Conservation (phyloP, 2,888 invertebrate species). For the Amphimallon solstitiale region DNA sequence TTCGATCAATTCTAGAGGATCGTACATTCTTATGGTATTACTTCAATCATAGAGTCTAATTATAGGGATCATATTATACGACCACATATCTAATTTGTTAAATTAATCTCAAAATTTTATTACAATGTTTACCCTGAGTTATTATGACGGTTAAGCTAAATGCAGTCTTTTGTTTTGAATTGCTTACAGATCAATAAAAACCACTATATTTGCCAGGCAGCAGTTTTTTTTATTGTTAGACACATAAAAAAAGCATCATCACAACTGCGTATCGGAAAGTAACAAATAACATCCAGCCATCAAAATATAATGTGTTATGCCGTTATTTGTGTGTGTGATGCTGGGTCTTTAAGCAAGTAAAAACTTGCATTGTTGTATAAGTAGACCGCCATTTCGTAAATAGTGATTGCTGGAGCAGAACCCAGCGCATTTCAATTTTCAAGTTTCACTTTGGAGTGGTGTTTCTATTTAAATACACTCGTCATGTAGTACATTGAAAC, state of each 20-base stretch:
- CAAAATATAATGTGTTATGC: constrained; percentile 22
- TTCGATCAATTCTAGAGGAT: too few relatives aligned
- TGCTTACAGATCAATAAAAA: constrained; percentile 15
- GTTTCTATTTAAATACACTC: too few relatives aligned
- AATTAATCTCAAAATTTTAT: too few relatives aligned
- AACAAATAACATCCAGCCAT: constrained; percentile 1
- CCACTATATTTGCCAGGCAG: not conserved
- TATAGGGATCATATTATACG: too few relatives aligned
- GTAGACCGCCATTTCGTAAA: not conserved
- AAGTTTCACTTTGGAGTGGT: too few relatives aligned
- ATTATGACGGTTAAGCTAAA: too few relatives aligned
- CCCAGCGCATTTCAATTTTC: too few relatives aligned
- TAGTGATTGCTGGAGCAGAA: not conserved
- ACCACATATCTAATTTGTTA: too few relatives aligned
- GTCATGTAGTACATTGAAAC: too few relatives aligned
- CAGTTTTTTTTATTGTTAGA: constrained; percentile 21
- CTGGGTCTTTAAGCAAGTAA: not conserved
- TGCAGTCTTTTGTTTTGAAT: not conserved
- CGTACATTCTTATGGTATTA: too few relatives aligned
- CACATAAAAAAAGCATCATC: constrained; percentile 21
- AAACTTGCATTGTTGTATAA: not conserved
- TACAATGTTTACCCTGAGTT: too few relatives aligned
- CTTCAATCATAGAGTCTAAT: too few relatives aligned
- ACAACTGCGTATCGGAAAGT: constrained; percentile 7
- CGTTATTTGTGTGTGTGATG: constrained; percentile 5